Evolutionary conservation across 2,888 invertebrate species (phyloP), one percentile per base, ranked within the genome.

Genomic region (Gasteruption jaculator): DNA sequence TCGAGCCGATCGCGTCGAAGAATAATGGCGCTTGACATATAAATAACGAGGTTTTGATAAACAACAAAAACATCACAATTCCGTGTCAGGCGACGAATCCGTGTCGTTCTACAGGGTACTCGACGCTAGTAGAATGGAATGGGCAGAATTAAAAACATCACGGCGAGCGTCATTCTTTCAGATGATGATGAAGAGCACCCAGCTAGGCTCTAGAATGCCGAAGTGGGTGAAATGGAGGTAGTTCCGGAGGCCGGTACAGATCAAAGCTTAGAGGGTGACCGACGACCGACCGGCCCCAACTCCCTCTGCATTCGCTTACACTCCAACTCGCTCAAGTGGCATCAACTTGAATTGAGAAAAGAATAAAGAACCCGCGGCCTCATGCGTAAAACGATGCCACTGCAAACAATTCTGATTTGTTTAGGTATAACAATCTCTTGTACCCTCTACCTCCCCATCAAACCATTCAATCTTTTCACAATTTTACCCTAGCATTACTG

Each of bases 311-410:
- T 58, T 61, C 60, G 58, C 57, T 61, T 63, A 58, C 63, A 63
- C 68, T 68, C 60, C 54, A 64, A 45, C 62, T 62, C 63, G 61
- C 58, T 68, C 67, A 63, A 70, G 69, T 69, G 69, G 68, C 64
- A 66, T 65, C 67, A 60, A 63, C 63, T 64, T 49, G 61, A 61
- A 63, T 65, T 58, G 60, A 58, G 61, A 61, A 67, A 62, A 56
- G 63, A 63, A 67, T 63, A 68, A 66, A 69, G 67, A 65, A 66
- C 62, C 46, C 56, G 61, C 63, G 58, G 66, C 54, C 59, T 68
- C 69, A 69, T 68, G 70, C 70, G 69, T 69, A 65, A 69, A 70
- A 70, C 68, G 69, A 68, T 66, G 68, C 68, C 67, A 67, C 63
- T 63, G 68, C 69, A 70, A 70, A 70, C 66, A 70, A 65, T 66